Evolutionary conservation across 1,140 invertebrate species (phyloP).

Genomic region (Apis mellifera): DNA sequence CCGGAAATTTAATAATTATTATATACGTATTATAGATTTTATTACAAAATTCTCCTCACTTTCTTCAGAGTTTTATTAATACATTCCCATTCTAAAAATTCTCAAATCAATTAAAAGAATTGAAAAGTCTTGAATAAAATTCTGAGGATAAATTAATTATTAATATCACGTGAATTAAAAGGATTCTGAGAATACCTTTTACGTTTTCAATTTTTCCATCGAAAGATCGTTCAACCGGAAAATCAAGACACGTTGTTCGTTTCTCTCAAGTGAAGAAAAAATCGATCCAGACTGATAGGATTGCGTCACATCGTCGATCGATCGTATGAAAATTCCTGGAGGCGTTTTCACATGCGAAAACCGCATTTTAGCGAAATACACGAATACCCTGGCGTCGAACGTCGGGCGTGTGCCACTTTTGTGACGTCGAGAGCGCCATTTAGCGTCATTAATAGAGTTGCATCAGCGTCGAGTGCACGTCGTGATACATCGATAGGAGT

Average conservation of each 20-base stretch:
- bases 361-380: conserved; percentile 31
- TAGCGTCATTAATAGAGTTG: conserved; percentile 63
- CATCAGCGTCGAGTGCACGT: conserved; percentile 48
- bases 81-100: neutral
- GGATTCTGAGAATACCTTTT: neutral
- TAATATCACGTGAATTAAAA: too few species aligned
- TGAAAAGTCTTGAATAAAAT: too few species aligned
- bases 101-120: neutral
- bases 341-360: conserved; percentile 25
- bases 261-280: conserved; percentile 9
- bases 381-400: conserved; percentile 28
- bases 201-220: neutral
- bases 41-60: neutral
- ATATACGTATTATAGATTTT: too few species aligned
- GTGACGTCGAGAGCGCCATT: conserved; percentile 56
- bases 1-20: neutral
- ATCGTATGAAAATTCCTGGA: conserved; percentile 18
- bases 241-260: neutral
- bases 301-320: conserved; percentile 26
- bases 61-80: too few species aligned
- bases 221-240: neutral
- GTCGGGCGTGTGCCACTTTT: conserved; percentile 43
- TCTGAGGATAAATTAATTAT: too few species aligned
- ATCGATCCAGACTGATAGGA: neutral
- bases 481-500: conserved; percentile 63